phyloP scores from a whole-genome alignment of 2,113 vertebrate genomes.

The Aix galericulata region DNA sequence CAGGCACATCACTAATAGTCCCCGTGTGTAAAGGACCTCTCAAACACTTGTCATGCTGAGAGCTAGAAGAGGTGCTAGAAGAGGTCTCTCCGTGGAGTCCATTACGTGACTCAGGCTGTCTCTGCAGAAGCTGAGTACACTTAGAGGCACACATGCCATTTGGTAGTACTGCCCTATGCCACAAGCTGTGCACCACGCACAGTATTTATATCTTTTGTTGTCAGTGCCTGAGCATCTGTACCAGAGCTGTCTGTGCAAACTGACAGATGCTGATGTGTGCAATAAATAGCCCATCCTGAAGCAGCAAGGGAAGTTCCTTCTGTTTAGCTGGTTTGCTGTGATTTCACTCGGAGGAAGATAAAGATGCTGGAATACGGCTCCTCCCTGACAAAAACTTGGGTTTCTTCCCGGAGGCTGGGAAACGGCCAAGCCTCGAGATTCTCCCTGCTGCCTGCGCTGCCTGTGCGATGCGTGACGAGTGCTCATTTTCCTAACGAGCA shows the following conservation, averaged over 20 bases:
- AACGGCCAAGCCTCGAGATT: neutral
- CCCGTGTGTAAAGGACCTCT: neutral
- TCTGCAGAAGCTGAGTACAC: neutral
- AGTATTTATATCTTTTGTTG: slow-evolving; percentile 19
- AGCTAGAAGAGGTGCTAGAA: neutral
- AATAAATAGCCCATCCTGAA: neutral
- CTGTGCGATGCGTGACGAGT: neutral
- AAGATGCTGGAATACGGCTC: slow-evolving; percentile 19
- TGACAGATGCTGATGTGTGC: neutral
- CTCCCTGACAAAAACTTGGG: slow-evolving; percentile 4
- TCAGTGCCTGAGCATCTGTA: neutral
- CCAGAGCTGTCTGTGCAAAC: neutral
- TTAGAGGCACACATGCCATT: neutral
- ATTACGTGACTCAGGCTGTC: rapidly evolving
- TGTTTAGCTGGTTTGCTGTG: slow-evolving; percentile 22
- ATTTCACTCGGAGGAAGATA: neutral
- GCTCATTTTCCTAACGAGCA: neutral
- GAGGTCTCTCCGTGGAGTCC: neutral
- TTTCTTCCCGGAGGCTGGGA: slow-evolving; percentile 40
- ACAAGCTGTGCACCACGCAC: neutral
- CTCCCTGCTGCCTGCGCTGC: neutral
- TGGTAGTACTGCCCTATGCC: neutral
- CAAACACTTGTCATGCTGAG: rapidly evolving
- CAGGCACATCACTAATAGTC: neutral
- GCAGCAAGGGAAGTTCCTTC: neutral